Evolutionary conservation across 2,113 vertebrate species (phyloP).

Genomic region (Bufo bufo): DNA sequence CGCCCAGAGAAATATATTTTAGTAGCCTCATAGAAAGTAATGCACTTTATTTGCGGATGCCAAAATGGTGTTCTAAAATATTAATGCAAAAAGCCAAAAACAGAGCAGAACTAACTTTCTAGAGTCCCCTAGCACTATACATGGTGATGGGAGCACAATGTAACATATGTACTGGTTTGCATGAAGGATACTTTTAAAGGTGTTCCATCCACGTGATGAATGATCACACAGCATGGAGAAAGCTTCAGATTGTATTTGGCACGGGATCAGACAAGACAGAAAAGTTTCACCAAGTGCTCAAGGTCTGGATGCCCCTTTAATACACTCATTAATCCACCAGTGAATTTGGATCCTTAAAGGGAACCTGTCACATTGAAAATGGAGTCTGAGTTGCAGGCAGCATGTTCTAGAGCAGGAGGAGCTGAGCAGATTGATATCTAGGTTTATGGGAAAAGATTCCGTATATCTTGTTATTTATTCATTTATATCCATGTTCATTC

Average conservation of each 20-base stretch:
- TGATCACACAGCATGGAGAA: conserved; percentile 28
- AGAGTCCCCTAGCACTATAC: background rate
- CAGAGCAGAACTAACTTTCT: background rate
- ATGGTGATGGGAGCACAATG: background rate
- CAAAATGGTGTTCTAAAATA: background rate
- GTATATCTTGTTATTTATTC: too few species aligned
- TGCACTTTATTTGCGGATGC: background rate
- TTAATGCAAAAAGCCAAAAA: background rate
- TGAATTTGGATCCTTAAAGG: background rate
- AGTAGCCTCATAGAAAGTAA: background rate
- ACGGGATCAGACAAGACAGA: background rate
- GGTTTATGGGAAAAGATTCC: too few species aligned
- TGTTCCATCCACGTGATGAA: conserved; percentile 1
- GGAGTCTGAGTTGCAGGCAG: too few species aligned
- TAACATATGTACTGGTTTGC: conserved; percentile 1
- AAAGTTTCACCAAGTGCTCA: background rate
- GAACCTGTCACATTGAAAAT: too few species aligned
- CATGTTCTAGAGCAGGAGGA: too few species aligned
- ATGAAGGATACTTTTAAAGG: conserved; percentile 18
- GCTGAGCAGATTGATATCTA: too few species aligned
- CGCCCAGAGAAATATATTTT: background rate
- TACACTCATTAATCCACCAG: conserved; percentile 34
- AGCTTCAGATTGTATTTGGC: conserved; percentile 36
- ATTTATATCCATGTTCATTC: too few species aligned
- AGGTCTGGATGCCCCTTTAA: conserved; percentile 12